A percentile compares a stretch with the other conserved stretches of the same genome.
Conservation (phyloP, 1,140 invertebrate species). For the Dendroctonus ponderosae region DNA sequence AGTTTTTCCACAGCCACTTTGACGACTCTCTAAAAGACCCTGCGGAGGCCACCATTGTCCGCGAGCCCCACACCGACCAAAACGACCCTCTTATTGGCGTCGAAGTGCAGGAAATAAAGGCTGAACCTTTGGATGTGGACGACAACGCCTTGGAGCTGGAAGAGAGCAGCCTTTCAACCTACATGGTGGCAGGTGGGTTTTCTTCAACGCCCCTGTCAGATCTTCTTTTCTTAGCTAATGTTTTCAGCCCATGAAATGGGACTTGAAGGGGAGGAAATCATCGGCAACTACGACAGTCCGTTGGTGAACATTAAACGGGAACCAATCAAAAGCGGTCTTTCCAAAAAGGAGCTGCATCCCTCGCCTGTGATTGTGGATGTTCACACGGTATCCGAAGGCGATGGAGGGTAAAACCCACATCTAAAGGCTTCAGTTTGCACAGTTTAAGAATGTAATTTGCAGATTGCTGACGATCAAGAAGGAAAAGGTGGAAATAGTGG, state of each 20-base stretch:
- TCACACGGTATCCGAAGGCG: slow-evolving; percentile 24
- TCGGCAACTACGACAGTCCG: slow-evolving; percentile 38
- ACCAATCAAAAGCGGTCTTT: slow-evolving; percentile 15
- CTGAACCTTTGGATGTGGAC: slow-evolving; percentile 40
- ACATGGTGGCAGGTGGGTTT: slow-evolving; percentile 18
- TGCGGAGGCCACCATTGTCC: slow-evolving; percentile 30
- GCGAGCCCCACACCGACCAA: slow-evolving; percentile 35
- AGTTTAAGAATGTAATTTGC: slow-evolving; percentile 9
- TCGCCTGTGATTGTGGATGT: slow-evolving; percentile 38
- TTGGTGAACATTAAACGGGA: slow-evolving; percentile 33
- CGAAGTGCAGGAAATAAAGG: slow-evolving; percentile 39
- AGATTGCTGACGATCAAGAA: slow-evolving; percentile 13
- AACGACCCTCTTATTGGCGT: slow-evolving; percentile 27
- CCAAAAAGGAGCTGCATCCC: slow-evolving; percentile 26
- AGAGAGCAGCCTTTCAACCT: slow-evolving; percentile 35
- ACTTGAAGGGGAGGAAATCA: slow-evolving; percentile 34
- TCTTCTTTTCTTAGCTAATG: neutral
- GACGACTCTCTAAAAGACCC: slow-evolving; percentile 27
- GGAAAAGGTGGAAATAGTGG: slow-evolving; percentile 28
- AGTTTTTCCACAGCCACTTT: slow-evolving; percentile 42
- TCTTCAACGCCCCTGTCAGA: neutral
- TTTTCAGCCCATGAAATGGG: slow-evolving; percentile 24
- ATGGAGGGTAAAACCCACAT: slow-evolving; percentile 6
- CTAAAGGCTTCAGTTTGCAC: neutral
- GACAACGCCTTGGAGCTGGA: slow-evolving; percentile 38